A percentile compares a stretch with the other conserved stretches of the same genome.
Evolutionary conservation across 2,888 invertebrate genomes (phyloP).

Genomic region (Tanaodytes sp.): DNA sequence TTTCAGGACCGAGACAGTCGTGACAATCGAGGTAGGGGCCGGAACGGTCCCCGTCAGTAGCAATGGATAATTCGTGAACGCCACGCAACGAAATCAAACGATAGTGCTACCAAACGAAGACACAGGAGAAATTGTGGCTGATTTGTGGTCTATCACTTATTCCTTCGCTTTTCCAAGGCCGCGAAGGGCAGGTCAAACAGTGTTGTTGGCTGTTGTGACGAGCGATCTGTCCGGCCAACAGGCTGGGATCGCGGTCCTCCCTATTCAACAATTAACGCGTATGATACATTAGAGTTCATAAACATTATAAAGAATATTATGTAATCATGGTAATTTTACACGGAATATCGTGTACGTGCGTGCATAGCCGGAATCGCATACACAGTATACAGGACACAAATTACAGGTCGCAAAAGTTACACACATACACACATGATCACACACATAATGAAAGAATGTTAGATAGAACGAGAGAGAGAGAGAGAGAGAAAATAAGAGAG

Average conservation of each 20-base stretch:
- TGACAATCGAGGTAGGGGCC: slow-evolving; percentile 66
- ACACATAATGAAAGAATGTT: too few relatives aligned
- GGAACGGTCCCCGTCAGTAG: slow-evolving; percentile 71
- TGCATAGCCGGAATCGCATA: slow-evolving; percentile 14
- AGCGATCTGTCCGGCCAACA: slow-evolving; percentile 56
- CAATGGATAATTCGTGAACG: slow-evolving; percentile 59
- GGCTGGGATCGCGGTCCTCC: slow-evolving; percentile 60
- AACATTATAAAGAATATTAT: slow-evolving; percentile 66
- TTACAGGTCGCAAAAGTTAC: slow-evolving; percentile 19
- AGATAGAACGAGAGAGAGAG: too few relatives aligned
- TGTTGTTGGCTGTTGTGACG: slow-evolving; percentile 52
- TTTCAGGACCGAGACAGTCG: slow-evolving; percentile 67
- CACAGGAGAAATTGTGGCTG: slow-evolving; percentile 60
- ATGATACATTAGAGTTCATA: slow-evolving; percentile 67
- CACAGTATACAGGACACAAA: slow-evolving; percentile 19
- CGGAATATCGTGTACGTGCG: slow-evolving; percentile 56
- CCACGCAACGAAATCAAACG: slow-evolving; percentile 57
- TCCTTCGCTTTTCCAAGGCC: slow-evolving; percentile 65
- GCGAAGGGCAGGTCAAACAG: slow-evolving; percentile 57
- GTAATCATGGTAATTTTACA: slow-evolving; percentile 62
- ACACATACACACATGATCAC: too few relatives aligned
- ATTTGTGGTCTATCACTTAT: slow-evolving; percentile 60
- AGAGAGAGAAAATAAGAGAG: neutral
- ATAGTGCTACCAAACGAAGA: slow-evolving; percentile 59
- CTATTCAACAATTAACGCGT: slow-evolving; percentile 63